Conservation (phyloP, 2,113 vertebrate species). For the Sardina pilchardus region DNA sequence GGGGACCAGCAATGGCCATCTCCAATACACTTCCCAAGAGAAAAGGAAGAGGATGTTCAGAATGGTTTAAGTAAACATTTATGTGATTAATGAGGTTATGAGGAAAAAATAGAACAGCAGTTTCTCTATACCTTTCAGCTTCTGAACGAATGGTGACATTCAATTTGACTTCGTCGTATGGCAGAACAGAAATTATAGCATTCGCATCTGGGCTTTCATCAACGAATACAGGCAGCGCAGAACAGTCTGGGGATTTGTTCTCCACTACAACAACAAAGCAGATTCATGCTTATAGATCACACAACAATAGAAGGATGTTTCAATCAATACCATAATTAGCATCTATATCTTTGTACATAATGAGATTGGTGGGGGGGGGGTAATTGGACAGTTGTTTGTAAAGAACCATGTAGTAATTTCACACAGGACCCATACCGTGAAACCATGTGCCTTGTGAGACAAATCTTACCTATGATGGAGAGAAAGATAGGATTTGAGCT, state of each 20-base stretch:
- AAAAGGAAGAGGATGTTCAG: not conserved
- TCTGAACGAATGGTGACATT: constrained; percentile 44
- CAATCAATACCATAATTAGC: not conserved
- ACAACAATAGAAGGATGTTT: not conserved
- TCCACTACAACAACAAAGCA: constrained; percentile 54
- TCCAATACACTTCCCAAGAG: constrained; percentile 57
- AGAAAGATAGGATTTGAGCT: constrained; percentile 67
- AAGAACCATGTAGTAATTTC: not conserved
- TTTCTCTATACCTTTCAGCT: constrained; percentile 51
- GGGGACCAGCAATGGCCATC: constrained; percentile 63
- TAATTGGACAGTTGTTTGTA: too few species aligned
- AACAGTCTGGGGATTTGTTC: constrained; percentile 43
- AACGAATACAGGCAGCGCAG: constrained; percentile 38
- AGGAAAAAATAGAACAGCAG: not conserved
- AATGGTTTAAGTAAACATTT: not conserved
- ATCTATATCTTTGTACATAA: too few species aligned
- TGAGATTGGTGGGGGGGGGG: too few species aligned
- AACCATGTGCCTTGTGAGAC: not conserved
- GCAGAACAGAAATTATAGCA: constrained; percentile 46
- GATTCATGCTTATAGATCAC: too few species aligned
- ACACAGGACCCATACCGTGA: not conserved
- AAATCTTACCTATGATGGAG: constrained; percentile 62
- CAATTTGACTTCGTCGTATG: constrained; percentile 57
- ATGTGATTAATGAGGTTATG: not conserved
- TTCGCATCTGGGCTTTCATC: constrained; percentile 42